Evolutionary conservation across 2,113 vertebrate species (phyloP).

Genomic region (Hypomesus transpacificus): DNA sequence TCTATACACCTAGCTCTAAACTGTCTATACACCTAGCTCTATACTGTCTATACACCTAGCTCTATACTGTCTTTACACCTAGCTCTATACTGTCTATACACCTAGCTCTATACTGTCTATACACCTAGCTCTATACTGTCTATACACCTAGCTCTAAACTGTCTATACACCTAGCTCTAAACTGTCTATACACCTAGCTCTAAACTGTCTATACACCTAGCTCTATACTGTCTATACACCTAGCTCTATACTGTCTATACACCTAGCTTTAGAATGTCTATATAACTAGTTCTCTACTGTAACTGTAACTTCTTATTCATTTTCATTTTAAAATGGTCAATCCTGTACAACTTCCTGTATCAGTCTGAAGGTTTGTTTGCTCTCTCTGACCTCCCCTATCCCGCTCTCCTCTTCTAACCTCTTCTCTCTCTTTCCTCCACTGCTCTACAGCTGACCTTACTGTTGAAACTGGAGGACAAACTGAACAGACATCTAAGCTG

Average conservation of each 20-base stretch:
- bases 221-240: not conserved
- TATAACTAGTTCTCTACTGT: too few species aligned
- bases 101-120: too few species aligned
- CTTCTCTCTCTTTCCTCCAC: not conserved
- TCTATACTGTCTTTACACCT: too few species aligned
- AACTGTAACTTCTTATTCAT: too few species aligned
- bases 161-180: too few species aligned
- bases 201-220: not conserved
- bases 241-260: too few species aligned
- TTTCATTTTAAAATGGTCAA: too few species aligned
- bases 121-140: too few species aligned
- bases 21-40: not conserved
- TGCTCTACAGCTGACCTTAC: slow-evolving; percentile 80
- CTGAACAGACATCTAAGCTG: slow-evolving; percentile 97
- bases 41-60: not conserved
- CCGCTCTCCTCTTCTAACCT: not conserved
- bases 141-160: too few species aligned
- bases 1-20: not conserved
- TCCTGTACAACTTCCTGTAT: too few species aligned
- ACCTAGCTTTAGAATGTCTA: too few species aligned
- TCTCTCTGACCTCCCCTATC: slow-evolving; percentile 1
- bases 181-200: not conserved
- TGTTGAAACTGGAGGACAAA: slow-evolving; percentile 98
- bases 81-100: too few species aligned
- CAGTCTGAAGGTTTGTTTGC: not conserved